These are phyloP conservation scores for Mellivora capensis DNA, from an alignment of 2,113 vertebrate genomes.

Conservation along the genomic window DNA sequence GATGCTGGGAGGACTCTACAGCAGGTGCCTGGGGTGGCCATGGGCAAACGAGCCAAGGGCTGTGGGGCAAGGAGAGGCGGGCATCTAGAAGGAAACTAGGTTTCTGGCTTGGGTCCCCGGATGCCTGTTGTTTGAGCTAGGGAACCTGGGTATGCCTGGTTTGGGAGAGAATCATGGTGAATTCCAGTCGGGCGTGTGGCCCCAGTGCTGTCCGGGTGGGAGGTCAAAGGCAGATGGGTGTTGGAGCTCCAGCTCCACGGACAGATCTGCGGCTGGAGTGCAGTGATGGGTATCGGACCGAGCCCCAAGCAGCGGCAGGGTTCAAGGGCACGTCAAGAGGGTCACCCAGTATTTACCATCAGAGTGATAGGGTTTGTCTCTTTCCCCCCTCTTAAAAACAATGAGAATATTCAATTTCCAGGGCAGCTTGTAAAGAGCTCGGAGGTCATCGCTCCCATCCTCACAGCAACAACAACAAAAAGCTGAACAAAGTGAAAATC, in stretches of 20 bases:
- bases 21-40: not conserved
- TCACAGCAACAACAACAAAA: not conserved
- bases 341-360: not conserved
- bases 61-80: not conserved
- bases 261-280: not conserved
- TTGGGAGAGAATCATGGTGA: not conserved
- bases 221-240: not conserved
- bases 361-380: not conserved
- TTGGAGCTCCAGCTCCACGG: too few species aligned
- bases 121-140: not conserved
- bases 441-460: not conserved
- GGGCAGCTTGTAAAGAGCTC: too few species aligned
- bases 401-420: not conserved
- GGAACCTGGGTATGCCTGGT: not conserved
- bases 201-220: not conserved
- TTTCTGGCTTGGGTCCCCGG: not conserved
- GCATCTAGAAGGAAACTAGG: not conserved
- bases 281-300: rapidly evolving
- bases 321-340: not conserved
- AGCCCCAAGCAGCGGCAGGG: not conserved
- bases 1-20: not conserved
- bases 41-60: not conserved
- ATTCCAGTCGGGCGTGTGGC: not conserved
- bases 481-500: not conserved
- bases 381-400: not conserved